phyloP scores from a whole-genome alignment of 2,797 vertebrate genomes.

The Hozukius guyotensis region DNA sequence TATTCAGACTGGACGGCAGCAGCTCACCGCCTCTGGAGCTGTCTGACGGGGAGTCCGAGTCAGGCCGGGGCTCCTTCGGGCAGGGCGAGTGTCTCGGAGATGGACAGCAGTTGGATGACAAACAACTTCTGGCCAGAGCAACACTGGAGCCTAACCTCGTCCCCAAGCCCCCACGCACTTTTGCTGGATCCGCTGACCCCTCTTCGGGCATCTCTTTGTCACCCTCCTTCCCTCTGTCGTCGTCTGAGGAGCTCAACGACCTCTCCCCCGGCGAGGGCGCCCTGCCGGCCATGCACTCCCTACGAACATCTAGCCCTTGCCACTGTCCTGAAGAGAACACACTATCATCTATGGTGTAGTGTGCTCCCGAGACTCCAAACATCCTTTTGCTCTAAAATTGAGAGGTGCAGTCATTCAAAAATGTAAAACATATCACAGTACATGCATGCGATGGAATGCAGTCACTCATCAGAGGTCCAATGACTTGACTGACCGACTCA shows the following conservation, averaged over 20 bases:
- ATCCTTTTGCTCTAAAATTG: slow-evolving; percentile 44
- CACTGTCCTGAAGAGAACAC: slow-evolving; percentile 83
- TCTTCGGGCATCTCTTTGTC: slow-evolving; percentile 98
- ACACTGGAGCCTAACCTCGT: slow-evolving; percentile 96
- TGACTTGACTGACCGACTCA: slow-evolving; percentile 52
- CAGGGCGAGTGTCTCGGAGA: slow-evolving; percentile 89
- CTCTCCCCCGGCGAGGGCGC: slow-evolving; percentile 90
- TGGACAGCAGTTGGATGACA: slow-evolving; percentile 76
- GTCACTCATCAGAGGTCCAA: slow-evolving; percentile 66
- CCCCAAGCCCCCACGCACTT: slow-evolving; percentile 96
- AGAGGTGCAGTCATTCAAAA: slow-evolving; percentile 65
- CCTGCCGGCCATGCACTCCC: slow-evolving; percentile 84
- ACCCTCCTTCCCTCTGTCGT: slow-evolving; percentile 97
- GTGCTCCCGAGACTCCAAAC: slow-evolving; percentile 17
- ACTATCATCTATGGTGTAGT: slow-evolving; percentile 83
- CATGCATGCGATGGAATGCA: slow-evolving; percentile 83
- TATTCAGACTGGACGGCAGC: slow-evolving; percentile 96
- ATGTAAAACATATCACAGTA: slow-evolving; percentile 79
- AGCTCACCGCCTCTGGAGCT: slow-evolving; percentile 93
- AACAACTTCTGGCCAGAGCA: slow-evolving; percentile 93
- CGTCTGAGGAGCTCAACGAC: slow-evolving; percentile 97
- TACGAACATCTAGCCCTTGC: slow-evolving; percentile 85
- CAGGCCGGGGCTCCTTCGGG: slow-evolving; percentile 86
- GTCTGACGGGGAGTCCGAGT: slow-evolving; percentile 92
- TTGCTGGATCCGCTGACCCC: slow-evolving; percentile 94